These are phyloP conservation scores for Cactoblastis cactorum DNA, from an alignment of 2,888 invertebrate species.

Conservation along the genomic window DNA sequence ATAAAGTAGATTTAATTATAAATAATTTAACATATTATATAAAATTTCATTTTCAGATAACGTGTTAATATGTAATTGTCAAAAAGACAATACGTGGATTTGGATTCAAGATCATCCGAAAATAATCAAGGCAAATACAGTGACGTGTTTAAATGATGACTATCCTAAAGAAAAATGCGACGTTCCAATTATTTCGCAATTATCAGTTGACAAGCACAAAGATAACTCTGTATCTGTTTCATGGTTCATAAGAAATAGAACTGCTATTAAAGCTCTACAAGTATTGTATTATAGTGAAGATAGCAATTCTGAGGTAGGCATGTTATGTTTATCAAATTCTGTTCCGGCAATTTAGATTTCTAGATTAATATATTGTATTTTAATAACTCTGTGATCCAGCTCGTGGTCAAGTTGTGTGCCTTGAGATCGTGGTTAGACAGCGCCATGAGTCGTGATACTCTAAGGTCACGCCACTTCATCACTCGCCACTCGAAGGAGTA, in stretches of 20 bases:
- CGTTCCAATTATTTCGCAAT: conserved; percentile 88
- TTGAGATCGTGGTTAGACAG: too few species aligned
- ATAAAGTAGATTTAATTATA: not conserved
- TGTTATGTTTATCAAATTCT: too few species aligned
- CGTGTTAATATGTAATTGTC: conserved; percentile 92
- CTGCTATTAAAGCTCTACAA: conserved; percentile 89
- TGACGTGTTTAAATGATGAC: conserved; percentile 60
- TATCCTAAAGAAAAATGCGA: conserved; percentile 70
- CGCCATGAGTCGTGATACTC: too few species aligned
- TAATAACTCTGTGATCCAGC: too few species aligned
- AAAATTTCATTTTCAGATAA: conserved; percentile 82
- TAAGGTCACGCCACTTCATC: too few species aligned
- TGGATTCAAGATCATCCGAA: conserved; percentile 93
- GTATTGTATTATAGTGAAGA: conserved; percentile 86
- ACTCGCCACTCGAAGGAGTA: too few species aligned
- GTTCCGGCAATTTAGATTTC: too few species aligned
- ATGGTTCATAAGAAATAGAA: conserved; percentile 93
- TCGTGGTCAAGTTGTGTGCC: too few species aligned
- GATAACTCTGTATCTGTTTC: conserved; percentile 91
- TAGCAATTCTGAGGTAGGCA: conserved; percentile 48
- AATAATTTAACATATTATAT: not conserved
- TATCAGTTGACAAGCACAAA: conserved; percentile 91
- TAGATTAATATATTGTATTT: too few species aligned
- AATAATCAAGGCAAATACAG: conserved; percentile 56
- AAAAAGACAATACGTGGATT: conserved; percentile 94